Evolutionary conservation across 2,113 vertebrate species (phyloP).

Genomic region (Progne subis): DNA sequence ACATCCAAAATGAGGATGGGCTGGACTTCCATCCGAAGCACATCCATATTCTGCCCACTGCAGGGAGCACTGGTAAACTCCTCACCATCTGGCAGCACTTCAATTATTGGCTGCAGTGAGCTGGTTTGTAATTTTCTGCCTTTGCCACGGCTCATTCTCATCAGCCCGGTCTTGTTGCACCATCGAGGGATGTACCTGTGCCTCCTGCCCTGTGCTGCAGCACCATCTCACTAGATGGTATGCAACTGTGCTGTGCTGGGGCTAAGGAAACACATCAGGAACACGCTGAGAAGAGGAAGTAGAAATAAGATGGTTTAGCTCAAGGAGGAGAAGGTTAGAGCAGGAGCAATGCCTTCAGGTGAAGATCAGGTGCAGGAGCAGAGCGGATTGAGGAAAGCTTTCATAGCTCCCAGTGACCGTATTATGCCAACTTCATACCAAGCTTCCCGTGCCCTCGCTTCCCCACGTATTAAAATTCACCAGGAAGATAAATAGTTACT

Average conservation of each 20-base stretch:
- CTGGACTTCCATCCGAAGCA: background rate
- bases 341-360: slow-evolving; percentile 6
- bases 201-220: background rate
- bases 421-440: background rate
- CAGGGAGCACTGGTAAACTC: background rate
- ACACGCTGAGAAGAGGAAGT: background rate
- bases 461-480: background rate
- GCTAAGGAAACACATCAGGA: background rate
- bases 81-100: background rate
- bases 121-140: background rate
- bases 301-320: background rate
- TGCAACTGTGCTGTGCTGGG: background rate
- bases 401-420: rapidly evolving
- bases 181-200: background rate
- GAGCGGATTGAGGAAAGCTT: background rate
- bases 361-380: background rate
- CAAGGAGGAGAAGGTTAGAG: background rate
- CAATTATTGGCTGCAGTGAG: background rate
- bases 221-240: background rate
- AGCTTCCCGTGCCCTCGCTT: background rate
- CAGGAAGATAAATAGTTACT: slow-evolving; percentile 35
- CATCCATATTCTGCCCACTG: background rate
- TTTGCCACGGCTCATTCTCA: rapidly evolving
- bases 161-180: rapidly evolving
- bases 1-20: background rate